Conservation (phyloP, 2,797 vertebrate species). For the Lophius americanus region DNA sequence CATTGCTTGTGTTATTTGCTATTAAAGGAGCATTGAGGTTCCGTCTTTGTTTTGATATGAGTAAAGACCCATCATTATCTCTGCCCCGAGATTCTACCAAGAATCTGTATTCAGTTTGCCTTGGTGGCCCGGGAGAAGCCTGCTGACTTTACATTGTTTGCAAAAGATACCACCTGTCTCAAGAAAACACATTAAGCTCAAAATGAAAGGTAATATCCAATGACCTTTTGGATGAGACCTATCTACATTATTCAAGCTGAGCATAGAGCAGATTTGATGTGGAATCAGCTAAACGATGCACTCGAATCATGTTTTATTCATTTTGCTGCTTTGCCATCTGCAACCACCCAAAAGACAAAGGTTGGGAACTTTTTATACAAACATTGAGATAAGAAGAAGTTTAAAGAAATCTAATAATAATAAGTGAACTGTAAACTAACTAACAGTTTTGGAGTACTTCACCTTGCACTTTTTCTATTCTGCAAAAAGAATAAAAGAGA, state of each 20-base stretch:
- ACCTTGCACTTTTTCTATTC: slow-evolving; percentile 16
- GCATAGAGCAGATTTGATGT: slow-evolving; percentile 66
- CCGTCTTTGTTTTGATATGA: slow-evolving; percentile 28
- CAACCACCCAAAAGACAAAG: slow-evolving; percentile 61
- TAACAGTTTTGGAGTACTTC: slow-evolving; percentile 13
- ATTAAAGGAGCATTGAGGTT: slow-evolving; percentile 20
- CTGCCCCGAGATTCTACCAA: slow-evolving; percentile 18
- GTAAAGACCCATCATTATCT: slow-evolving; percentile 5
- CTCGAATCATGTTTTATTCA: slow-evolving; percentile 78
- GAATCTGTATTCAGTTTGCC: slow-evolving; percentile 46
- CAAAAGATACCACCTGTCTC: slow-evolving; percentile 64
- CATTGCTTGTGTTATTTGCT: slow-evolving; percentile 17
- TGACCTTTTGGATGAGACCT: slow-evolving; percentile 77
- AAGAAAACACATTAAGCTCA: slow-evolving; percentile 72
- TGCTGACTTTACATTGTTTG: slow-evolving; percentile 67
- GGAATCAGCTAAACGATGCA: slow-evolving; percentile 72
- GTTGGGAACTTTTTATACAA: slow-evolving; percentile 44
- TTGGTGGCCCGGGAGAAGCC: slow-evolving; percentile 40
- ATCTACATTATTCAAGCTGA: slow-evolving; percentile 79
- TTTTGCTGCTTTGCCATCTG: slow-evolving; percentile 53
- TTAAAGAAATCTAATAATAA: slow-evolving; percentile 47
- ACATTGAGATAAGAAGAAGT: slow-evolving; percentile 40
- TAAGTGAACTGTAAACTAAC: slow-evolving; percentile 45
- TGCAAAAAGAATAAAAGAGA: slow-evolving; percentile 13
- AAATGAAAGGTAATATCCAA: slow-evolving; percentile 79